phyloP scores from a whole-genome alignment of 1,140 invertebrate species.

The Carcinoscorpius rotundicauda region DNA sequence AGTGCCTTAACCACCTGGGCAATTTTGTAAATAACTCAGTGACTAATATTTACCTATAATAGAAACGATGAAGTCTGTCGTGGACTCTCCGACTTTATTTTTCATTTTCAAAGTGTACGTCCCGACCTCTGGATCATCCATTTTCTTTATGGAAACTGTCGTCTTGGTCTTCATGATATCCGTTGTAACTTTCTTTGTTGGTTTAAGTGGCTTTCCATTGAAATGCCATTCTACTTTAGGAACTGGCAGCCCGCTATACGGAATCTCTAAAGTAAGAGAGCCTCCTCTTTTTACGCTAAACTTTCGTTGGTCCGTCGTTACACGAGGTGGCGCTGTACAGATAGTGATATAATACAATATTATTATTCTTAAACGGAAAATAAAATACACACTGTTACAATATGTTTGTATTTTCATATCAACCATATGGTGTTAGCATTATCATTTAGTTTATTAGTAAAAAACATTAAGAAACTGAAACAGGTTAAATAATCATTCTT shows the following conservation, averaged over 20 bases:
- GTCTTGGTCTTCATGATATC: slow-evolving; percentile 51
- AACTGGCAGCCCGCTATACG: slow-evolving; percentile 52
- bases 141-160: slow-evolving; percentile 55
- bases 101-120: slow-evolving; percentile 54
- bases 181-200: slow-evolving; percentile 36
- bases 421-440: no score
- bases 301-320: slow-evolving; percentile 22
- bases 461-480: no score
- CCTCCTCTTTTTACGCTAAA: slow-evolving; percentile 35
- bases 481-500: no score
- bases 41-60: slow-evolving; percentile 49
- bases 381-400: no score
- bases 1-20: no score
- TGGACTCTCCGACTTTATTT: slow-evolving; percentile 57
- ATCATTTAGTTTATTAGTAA: no score
- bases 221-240: slow-evolving; percentile 61
- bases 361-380: not conserved
- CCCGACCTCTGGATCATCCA: slow-evolving; percentile 55
- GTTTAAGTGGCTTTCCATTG: slow-evolving; percentile 43
- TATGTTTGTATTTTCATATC: no score
- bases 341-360: slow-evolving; percentile 14
- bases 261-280: slow-evolving; percentile 55
- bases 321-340: slow-evolving; percentile 19
- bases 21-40: not conserved
- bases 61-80: slow-evolving; percentile 50